Evolutionary conservation across 2,888 invertebrate genomes (phyloP), one percentile per base, ranked within the genome.

Genomic region (Xestia ashworthii): DNA sequence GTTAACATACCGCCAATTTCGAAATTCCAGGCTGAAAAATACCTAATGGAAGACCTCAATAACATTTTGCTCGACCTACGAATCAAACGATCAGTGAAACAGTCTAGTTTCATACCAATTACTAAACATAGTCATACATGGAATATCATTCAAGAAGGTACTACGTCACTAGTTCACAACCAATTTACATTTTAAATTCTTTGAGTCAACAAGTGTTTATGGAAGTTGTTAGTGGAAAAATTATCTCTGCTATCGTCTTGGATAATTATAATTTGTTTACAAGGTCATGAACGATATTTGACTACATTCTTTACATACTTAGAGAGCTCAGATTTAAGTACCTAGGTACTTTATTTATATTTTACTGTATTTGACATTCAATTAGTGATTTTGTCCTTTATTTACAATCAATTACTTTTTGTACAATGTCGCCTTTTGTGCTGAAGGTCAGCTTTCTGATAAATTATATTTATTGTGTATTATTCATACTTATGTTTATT

Each of bases 231-330:
- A 32, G 38, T 68, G 41, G 58, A n/a, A 64, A 55, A 67, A 80
- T 84, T 84, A 87, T 82, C 75, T 78, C 44, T 76, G 76, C 81
- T 83, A 85, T 81, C 78, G 19, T 38, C 25, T 46, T 22, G 75
- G 78, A 82, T 81, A 76, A 84, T 82, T 80, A 80, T 86, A 86
- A 89, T 82, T 81, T 83, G 74, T 80, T 73, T 71, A 64, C 88
- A 89, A 88, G 89, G 88, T 77, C 81, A 82, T 55, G 46, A 65
- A 72, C 44, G 22, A 74, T 50, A 68, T 70, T 75, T 60, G 19
- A 5, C 25, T 78, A 55, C 53, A n/a, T 53, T n/a, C 25, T 64
- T 62, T 68, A 12, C 46, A 32, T 65, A 38, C 55, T 44, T 65
- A 22, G 4, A 58, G 38, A 11, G 16, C 48, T 48, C 14, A 32